phyloP scores from a whole-genome alignment of 2,113 vertebrate genomes.

The Chionomys nivalis region DNA sequence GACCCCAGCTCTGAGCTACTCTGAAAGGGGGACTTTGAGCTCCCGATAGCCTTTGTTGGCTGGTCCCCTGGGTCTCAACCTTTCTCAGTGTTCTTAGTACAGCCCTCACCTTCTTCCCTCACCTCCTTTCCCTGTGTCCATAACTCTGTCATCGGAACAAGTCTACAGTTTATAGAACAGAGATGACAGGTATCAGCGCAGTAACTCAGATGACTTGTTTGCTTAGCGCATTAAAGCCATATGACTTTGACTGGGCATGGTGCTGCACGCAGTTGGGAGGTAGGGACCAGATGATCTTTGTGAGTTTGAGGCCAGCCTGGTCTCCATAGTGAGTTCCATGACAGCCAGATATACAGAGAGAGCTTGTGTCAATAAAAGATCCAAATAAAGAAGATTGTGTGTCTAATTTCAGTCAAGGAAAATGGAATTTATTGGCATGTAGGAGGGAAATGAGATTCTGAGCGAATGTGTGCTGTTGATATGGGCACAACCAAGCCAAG shows the following conservation, averaged over 20 bases:
- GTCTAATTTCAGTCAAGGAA: slow-evolving; percentile 17
- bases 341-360: neutral
- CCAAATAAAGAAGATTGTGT: neutral
- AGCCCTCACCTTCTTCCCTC: neutral
- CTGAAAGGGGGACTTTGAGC: neutral
- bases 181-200: neutral
- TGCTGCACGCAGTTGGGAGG: neutral
- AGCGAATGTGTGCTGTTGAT: neutral
- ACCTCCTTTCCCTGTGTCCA: neutral
- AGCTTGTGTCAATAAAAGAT: neutral
- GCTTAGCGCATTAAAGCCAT: neutral
- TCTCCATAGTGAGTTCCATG: neutral
- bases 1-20: neutral
- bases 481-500: neutral
- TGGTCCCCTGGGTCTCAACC: neutral
- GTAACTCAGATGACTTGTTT: neutral
- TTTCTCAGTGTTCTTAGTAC: neutral
- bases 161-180: neutral
- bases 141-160: neutral
- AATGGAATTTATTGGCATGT: neutral
- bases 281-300: neutral
- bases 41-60: neutral
- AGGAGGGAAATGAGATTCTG: neutral
- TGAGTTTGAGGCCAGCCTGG: neutral
- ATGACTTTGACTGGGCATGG: neutral